These are phyloP conservation scores for Harlomillsia oculata DNA, from an alignment of 1,140 invertebrate genomes.

Conservation along the genomic window DNA sequence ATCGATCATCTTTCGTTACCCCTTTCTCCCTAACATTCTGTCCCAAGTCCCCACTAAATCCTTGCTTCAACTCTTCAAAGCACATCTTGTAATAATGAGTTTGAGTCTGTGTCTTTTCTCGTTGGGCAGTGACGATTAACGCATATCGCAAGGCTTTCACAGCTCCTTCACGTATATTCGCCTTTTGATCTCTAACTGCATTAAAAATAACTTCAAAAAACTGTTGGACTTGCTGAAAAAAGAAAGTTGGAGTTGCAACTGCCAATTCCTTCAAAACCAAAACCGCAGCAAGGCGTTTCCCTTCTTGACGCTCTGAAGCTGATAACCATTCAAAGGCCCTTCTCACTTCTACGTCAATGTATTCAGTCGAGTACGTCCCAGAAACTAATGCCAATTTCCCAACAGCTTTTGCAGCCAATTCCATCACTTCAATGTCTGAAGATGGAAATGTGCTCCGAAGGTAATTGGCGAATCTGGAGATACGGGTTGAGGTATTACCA, in stretches of 20 bases:
- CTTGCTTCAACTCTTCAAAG: constrained; percentile 73
- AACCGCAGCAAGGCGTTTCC: constrained; percentile 81
- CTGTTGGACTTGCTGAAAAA: constrained; percentile 91
- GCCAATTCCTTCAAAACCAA: constrained; percentile 87
- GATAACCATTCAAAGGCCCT: constrained; percentile 86
- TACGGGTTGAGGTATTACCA: constrained; percentile 78
- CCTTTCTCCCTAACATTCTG: constrained; percentile 57
- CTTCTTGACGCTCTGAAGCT: constrained; percentile 73
- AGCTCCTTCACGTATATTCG: constrained; percentile 81
- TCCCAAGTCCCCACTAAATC: constrained; percentile 56
- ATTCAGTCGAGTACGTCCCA: constrained; percentile 85
- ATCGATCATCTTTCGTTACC: constrained; percentile 74
- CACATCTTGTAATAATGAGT: constrained; percentile 75
- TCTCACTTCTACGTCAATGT: constrained; percentile 93
- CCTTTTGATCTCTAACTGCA: constrained; percentile 82
- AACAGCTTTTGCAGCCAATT: constrained; percentile 88
- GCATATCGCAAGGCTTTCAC: constrained; percentile 86
- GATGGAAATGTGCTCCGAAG: constrained; percentile 79
- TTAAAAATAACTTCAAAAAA: constrained; percentile 95
- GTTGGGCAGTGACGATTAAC: constrained; percentile 83
- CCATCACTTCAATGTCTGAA: constrained; percentile 84
- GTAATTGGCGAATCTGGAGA: constrained; percentile 86
- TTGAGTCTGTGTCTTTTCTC: constrained; percentile 79
- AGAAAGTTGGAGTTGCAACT: constrained; percentile 90
- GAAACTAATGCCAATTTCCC: constrained; percentile 82